These are phyloP conservation scores for Troides helena DNA, from an alignment of 2,888 invertebrate species.

Conservation along the genomic window DNA sequence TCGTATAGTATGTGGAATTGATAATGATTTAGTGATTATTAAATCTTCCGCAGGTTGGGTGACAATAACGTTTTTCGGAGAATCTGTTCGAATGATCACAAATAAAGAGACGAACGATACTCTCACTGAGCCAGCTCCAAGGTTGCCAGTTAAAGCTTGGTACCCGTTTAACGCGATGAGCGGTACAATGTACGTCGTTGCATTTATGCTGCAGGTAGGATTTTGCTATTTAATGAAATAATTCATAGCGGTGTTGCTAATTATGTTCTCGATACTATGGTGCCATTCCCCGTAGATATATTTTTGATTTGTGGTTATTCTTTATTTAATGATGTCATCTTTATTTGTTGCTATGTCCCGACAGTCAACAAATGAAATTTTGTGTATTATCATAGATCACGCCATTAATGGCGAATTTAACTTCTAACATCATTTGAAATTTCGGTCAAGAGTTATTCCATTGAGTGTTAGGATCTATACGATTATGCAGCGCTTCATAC, in stretches of 20 bases:
- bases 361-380: not conserved
- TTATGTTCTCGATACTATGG: too few species aligned
- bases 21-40: not conserved
- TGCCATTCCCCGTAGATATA: too few species aligned
- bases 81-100: constrained; percentile 83
- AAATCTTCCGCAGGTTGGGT: constrained; percentile 84
- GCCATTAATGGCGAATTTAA: too few species aligned
- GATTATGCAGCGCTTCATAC: too few species aligned
- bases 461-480: too few species aligned
- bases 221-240: not conserved
- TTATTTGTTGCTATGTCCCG: not conserved
- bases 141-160: constrained; percentile 87
- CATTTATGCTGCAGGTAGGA: constrained; percentile 83
- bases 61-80: constrained; percentile 89
- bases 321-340: not conserved
- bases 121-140: constrained; percentile 84
- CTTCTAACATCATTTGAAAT: too few species aligned
- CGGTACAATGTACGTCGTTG: constrained; percentile 84
- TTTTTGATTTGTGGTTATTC: not conserved
- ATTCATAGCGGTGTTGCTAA: not conserved
- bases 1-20: too few species aligned
- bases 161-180: constrained; percentile 89
- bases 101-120: constrained; percentile 87
- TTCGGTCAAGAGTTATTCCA: too few species aligned
- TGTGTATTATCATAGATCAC: too few species aligned